These are phyloP conservation scores for Drosophila teissieri DNA, from an alignment of 1,140 invertebrate species.

Conservation along the genomic window DNA sequence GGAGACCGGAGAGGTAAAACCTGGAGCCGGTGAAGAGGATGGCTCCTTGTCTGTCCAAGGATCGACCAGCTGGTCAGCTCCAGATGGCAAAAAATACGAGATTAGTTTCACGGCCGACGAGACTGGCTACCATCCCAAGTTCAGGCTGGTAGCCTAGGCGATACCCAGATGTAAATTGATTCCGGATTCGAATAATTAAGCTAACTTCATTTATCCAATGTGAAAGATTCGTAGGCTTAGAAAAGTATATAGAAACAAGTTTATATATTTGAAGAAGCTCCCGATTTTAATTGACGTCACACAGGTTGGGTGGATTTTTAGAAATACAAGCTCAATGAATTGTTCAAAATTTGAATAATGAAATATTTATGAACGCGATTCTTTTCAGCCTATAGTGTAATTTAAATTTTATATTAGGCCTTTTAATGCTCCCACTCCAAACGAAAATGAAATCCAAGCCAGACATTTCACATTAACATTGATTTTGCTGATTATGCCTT, in stretches of 20 bases:
- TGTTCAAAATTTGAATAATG: slow-evolving; percentile 40
- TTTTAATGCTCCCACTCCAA: slow-evolving; percentile 24
- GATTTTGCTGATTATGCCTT: slow-evolving; percentile 42
- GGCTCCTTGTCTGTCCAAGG: slow-evolving; percentile 86
- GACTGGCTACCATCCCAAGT: slow-evolving; percentile 89
- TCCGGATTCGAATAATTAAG: background rate
- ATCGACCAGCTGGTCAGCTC: slow-evolving; percentile 88
- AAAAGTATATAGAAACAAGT: background rate
- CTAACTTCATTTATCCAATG: background rate
- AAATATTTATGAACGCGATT: slow-evolving; percentile 48
- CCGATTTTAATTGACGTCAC: slow-evolving; percentile 31
- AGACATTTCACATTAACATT: slow-evolving; percentile 46
- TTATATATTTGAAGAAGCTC: slow-evolving; percentile 1
- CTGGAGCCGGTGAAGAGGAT: slow-evolving; percentile 86
- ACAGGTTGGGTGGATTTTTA: slow-evolving; percentile 6
- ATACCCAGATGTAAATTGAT: background rate
- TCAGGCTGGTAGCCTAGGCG: slow-evolving; percentile 85
- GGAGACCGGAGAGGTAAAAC: slow-evolving; percentile 87
- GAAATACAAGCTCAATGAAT: slow-evolving; percentile 13
- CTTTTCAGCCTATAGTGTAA: slow-evolving; percentile 20
- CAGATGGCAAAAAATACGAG: slow-evolving; percentile 88
- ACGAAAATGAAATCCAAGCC: slow-evolving; percentile 40
- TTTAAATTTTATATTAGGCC: slow-evolving; percentile 42
- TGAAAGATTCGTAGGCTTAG: background rate
- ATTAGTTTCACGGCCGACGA: slow-evolving; percentile 90